These are phyloP conservation scores for Mycalesis mineus DNA, from an alignment of 2,888 invertebrate genomes.

Conservation along the genomic window DNA sequence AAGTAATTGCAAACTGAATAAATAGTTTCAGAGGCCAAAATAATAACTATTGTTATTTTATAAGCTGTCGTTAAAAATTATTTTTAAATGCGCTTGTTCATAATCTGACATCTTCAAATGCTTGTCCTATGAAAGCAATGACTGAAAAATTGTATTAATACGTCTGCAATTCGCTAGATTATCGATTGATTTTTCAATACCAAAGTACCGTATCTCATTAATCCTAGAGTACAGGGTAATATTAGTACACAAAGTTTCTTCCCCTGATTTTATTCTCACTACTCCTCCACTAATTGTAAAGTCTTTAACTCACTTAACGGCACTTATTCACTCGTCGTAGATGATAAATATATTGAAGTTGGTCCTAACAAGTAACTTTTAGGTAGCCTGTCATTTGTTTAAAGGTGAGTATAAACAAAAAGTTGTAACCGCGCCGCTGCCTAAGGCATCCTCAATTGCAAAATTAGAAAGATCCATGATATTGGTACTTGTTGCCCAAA, in stretches of 20 bases:
- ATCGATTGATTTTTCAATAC: constrained; percentile 20
- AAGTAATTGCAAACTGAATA: constrained; percentile 48
- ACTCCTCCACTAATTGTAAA: constrained; percentile 68
- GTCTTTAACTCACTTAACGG: constrained; percentile 68
- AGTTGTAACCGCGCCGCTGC: too few species aligned
- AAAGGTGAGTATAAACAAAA: constrained; percentile 49
- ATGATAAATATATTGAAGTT: constrained; percentile 59
- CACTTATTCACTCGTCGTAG: constrained; percentile 65
- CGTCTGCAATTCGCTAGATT: constrained; percentile 15
- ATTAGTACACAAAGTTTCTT: constrained; percentile 67
- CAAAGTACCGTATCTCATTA: constrained; percentile 51
- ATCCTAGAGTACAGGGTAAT: constrained; percentile 78
- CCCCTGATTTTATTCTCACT: constrained; percentile 67
- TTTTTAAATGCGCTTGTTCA: constrained; percentile 37
- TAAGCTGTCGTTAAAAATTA: constrained; percentile 32
- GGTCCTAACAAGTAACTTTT: constrained; percentile 62
- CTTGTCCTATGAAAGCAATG: constrained; percentile 61
- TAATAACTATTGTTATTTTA: constrained; percentile 42
- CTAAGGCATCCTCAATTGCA: too few species aligned
- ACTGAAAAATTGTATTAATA: constrained; percentile 54
- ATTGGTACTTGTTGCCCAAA: too few species aligned
- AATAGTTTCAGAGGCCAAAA: constrained; percentile 45
- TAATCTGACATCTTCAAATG: constrained; percentile 54
- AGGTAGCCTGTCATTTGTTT: constrained; percentile 55
- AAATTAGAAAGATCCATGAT: too few species aligned